These are phyloP conservation scores for Litoditis marina DNA, from an alignment of 2,888 invertebrate genomes.

Conservation along the genomic window DNA sequence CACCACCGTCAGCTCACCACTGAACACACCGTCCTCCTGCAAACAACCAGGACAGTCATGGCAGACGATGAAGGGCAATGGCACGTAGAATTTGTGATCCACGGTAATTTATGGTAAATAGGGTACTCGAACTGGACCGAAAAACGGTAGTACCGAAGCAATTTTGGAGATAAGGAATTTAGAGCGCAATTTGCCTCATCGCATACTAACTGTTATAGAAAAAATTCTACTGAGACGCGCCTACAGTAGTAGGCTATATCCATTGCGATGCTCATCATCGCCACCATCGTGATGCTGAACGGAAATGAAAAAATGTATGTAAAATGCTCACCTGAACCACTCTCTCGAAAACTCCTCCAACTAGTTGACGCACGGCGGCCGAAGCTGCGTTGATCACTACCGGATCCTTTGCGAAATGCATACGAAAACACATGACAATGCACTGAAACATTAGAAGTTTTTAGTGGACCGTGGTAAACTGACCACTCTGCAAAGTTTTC, in stretches of 20 bases:
- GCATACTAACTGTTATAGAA: too few relatives aligned
- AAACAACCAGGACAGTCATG: not conserved
- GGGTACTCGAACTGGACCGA: too few relatives aligned
- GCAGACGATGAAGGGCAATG: not conserved
- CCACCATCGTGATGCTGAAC: not conserved
- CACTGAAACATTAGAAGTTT: constrained; percentile 71
- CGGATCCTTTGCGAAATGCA: constrained; percentile 88
- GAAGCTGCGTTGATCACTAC: constrained; percentile 95
- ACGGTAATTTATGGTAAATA: not conserved
- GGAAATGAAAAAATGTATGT: not conserved
- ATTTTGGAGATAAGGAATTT: too few relatives aligned
- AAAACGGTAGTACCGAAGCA: too few relatives aligned
- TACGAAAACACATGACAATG: constrained; percentile 89
- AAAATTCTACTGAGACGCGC: too few relatives aligned
- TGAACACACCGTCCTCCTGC: constrained; percentile 56
- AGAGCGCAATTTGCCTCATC: too few relatives aligned
- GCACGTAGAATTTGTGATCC: not conserved
- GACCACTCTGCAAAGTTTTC: not conserved
- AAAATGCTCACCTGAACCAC: constrained; percentile 59
- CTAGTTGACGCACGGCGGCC: constrained; percentile 91
- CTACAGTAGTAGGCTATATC: too few relatives aligned
- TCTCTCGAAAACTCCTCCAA: constrained; percentile 72
- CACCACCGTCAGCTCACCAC: constrained; percentile 41
- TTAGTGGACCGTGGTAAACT: too few relatives aligned
- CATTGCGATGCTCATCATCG: too few relatives aligned